These are phyloP conservation scores for Amazona finschi DNA, from an alignment of 2,797 vertebrate species.

Conservation along the genomic window DNA sequence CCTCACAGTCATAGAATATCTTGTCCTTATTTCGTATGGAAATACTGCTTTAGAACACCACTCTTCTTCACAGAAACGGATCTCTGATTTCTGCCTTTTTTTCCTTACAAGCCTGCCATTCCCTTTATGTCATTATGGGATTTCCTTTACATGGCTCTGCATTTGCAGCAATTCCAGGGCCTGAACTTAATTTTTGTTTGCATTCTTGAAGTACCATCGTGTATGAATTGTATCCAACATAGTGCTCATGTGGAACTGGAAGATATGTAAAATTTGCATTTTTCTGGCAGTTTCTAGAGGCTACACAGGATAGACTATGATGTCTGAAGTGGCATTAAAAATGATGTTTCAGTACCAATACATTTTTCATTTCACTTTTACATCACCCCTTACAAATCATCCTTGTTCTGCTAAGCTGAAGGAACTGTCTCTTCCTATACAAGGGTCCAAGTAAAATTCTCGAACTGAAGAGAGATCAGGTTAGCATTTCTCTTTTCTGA, in stretches of 20 bases:
- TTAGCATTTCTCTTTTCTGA: rapidly evolving
- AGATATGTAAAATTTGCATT: not conserved
- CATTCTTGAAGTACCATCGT: not conserved
- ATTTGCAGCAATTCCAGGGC: not conserved
- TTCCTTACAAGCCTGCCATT: not conserved
- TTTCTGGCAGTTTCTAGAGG: not conserved
- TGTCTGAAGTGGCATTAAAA: not conserved
- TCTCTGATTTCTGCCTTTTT: not conserved
- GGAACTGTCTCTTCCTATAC: not conserved
- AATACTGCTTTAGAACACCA: not conserved
- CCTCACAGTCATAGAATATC: not conserved
- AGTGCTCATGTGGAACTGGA: not conserved
- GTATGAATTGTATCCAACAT: not conserved
- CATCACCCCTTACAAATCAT: not conserved
- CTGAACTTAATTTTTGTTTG: not conserved
- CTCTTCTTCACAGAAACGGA: not conserved
- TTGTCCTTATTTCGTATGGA: not conserved
- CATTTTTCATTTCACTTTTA: not conserved
- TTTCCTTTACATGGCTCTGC: not conserved
- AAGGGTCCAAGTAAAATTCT: not conserved
- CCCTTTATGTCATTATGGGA: not conserved
- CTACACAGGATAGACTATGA: not conserved
- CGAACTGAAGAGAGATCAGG: not conserved
- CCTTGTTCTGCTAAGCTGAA: not conserved
- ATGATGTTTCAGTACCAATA: not conserved